Base-by-base conservation (phyloP, 2,797 vertebrate genomes). In the Rhodeus uyekii region DNA sequence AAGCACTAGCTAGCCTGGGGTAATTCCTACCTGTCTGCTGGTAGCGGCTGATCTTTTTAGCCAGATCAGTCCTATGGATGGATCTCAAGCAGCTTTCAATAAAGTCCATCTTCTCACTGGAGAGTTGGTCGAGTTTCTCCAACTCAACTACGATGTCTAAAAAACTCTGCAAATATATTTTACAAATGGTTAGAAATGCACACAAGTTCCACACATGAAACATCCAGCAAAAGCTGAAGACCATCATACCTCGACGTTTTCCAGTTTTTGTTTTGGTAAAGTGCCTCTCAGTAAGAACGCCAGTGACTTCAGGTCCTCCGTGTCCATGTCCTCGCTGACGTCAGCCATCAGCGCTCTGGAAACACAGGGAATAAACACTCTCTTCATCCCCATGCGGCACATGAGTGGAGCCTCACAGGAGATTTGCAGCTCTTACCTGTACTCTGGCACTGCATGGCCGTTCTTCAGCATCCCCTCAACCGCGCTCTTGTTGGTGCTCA, bases 121-220 rank as follows among this genome's bases (percentile, higher is more conserved):
- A 95, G 87, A 98, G 88, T 87, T 92, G 89, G 74, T 95, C 95
- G 80, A 92, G 81, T 83, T 96, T 98, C 91, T 99, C 98, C 55
- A 99, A 88, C 81, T 97, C 96, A 84, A 92, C 90, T 36, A 97
- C 87, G 67, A 99, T 79, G 77, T 96, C 95, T 79, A 99, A 87
- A 89, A 99, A 98, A 86, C 90, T 95, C 98, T 99, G 90, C 48
- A 61, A 80, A 88, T 74, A 14, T 24, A 5, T 48, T 48, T 19
- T 1, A 18, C 46, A 48, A 48, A 19, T 8, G 12, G 18, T 46
- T 3, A 34, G 46, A 44, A 22, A 76, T 29, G 12, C 34, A 32
- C 2, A n/a, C 22, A 9, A 53, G 50, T 2, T 48, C 22, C 3
- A 71, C 4, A 34, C 5, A 19, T 27, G 53, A 74, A 8, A n/a